phyloP scores from a whole-genome alignment of 2,888 invertebrate genomes.

The Liodrosophila aerea region DNA sequence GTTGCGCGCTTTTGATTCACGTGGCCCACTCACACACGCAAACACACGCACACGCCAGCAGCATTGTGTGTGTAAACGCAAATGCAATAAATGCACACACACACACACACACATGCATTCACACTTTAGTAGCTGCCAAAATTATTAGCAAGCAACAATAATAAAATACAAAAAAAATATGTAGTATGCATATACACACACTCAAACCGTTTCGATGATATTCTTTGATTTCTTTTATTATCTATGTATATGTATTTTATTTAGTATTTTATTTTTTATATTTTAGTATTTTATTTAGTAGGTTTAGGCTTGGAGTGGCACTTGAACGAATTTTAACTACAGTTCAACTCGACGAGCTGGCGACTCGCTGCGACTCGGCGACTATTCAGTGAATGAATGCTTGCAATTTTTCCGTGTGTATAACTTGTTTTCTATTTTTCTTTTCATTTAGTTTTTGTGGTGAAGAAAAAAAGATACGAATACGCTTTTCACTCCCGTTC shows the following conservation, averaged over 20 bases:
- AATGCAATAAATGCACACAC: constrained; percentile 41
- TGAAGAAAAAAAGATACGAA: constrained; percentile 21
- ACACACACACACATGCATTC: constrained; percentile 24
- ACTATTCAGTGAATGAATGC: constrained; percentile 73
- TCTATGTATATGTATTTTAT: background rate
- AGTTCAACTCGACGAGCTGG: constrained; percentile 17
- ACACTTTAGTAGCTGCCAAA: constrained; percentile 15
- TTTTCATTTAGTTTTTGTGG: constrained; percentile 11
- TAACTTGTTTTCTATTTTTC: constrained; percentile 60
- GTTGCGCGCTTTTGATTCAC: constrained; percentile 72
- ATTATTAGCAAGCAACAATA: constrained; percentile 16
- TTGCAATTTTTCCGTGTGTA: constrained; percentile 79
- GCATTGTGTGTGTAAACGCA: constrained; percentile 20
- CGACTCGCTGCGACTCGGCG: constrained; percentile 43
- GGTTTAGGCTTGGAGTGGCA: no score
- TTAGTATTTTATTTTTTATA: no score
- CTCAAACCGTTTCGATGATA: constrained; percentile 1
- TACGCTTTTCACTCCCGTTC: constrained; percentile 50
- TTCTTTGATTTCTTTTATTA: constrained; percentile 7
- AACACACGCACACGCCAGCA: constrained; percentile 20
- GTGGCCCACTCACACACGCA: constrained; percentile 57
- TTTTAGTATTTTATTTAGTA: no score
- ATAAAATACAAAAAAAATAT: constrained; percentile 10
- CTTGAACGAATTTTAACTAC: constrained; percentile 26
- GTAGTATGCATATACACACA: background rate